phyloP scores from a whole-genome alignment of 2,113 vertebrate species.

The Pseudorectes ferrugineus region DNA sequence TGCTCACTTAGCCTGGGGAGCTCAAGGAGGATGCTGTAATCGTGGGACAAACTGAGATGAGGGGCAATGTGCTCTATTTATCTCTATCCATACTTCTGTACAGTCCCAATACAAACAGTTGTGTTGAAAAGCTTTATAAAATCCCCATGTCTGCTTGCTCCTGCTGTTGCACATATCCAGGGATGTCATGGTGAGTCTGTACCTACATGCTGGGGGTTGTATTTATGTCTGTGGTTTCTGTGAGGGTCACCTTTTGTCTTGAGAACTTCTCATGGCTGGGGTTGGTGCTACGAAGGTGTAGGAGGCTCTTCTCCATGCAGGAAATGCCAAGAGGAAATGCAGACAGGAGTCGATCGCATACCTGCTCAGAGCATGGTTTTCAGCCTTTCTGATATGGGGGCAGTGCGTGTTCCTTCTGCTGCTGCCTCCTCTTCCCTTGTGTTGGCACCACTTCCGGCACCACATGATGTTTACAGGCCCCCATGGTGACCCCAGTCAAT shows the following conservation, averaged over 20 bases:
- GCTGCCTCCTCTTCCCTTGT: background rate
- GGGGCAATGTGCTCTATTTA: background rate
- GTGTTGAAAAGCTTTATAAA: background rate
- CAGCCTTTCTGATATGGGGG: background rate
- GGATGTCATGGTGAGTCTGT: accelerated
- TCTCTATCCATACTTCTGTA: background rate
- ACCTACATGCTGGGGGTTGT: accelerated
- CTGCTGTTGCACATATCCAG: accelerated
- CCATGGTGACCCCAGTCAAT: background rate
- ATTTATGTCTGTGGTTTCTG: background rate
- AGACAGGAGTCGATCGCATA: accelerated
- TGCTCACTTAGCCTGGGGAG: background rate
- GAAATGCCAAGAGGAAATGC: background rate
- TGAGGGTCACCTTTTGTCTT: background rate
- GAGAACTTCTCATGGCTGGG: background rate
- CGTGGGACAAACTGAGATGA: accelerated
- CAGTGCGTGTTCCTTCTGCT: accelerated
- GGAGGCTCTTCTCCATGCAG: background rate
- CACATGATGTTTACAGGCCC: background rate
- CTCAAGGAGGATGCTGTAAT: background rate
- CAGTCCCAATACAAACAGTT: accelerated
- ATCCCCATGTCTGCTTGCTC: background rate
- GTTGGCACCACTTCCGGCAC: background rate
- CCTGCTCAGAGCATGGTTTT: background rate
- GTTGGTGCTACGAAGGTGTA: accelerated